Evolutionary conservation across 2,888 invertebrate species (phyloP).

Genomic region (Corbicula japonica): DNA sequence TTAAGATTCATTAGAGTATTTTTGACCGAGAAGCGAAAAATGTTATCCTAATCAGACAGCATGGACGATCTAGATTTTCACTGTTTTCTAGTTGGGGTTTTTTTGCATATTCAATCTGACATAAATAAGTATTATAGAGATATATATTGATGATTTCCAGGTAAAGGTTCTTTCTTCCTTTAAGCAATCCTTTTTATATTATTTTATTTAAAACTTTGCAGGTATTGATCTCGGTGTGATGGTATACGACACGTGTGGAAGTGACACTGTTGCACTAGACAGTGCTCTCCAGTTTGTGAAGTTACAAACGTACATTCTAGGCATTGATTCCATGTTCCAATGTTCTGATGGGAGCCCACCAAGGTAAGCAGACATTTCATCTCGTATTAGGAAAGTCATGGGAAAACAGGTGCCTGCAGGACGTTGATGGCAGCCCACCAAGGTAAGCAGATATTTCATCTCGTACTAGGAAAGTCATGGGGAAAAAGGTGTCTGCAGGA

Average conservation of each 20-base stretch:
- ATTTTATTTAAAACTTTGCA: constrained; percentile 20
- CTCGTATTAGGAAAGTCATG: too few relatives aligned
- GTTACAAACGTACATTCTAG: constrained; percentile 14
- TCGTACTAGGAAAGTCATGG: background rate
- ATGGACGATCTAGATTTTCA: background rate
- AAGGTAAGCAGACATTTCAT: constrained; percentile 1
- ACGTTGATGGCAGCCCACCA: too few relatives aligned
- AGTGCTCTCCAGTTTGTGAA: constrained; percentile 85
- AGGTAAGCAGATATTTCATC: background rate
- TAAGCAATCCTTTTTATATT: background rate
- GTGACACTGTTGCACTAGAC: constrained; percentile 90
- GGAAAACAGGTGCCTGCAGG: too few relatives aligned
- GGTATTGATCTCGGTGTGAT: constrained; percentile 88
- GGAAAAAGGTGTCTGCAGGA: background rate
- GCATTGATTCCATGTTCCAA: constrained; percentile 14
- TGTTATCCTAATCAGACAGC: background rate
- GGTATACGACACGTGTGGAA: constrained; percentile 90
- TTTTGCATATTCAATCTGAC: background rate
- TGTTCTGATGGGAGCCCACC: constrained; percentile 25
- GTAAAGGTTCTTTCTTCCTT: background rate
- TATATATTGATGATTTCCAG: background rate
- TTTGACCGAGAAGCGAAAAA: background rate
- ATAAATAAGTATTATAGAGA: background rate
- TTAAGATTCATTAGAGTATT: too few relatives aligned
- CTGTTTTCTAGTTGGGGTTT: background rate